Conservation (phyloP, 2,888 invertebrate species). For the Pyrrhosoma nymphula region DNA sequence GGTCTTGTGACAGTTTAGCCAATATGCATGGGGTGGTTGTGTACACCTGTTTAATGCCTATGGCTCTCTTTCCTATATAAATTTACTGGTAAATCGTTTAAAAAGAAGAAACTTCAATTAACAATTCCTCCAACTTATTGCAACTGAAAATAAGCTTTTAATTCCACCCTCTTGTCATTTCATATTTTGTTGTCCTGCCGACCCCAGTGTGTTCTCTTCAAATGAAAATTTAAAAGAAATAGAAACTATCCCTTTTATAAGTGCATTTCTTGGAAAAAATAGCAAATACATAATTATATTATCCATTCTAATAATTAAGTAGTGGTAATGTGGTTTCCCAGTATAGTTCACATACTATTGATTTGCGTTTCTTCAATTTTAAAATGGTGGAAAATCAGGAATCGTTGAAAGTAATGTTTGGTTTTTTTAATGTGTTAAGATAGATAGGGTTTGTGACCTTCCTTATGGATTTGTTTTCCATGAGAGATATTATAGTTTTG, state of each 20-base stretch:
- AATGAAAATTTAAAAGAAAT: slow-evolving; percentile 51
- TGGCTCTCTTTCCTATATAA: slow-evolving; percentile 48
- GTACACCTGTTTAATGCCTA: slow-evolving; percentile 43
- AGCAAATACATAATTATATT: not conserved
- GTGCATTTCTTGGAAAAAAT: slow-evolving; percentile 49
- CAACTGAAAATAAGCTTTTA: slow-evolving; percentile 35
- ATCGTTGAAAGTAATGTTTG: slow-evolving; percentile 34
- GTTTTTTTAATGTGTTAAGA: slow-evolving; percentile 36
- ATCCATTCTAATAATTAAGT: slow-evolving; percentile 53
- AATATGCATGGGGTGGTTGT: slow-evolving; percentile 53
- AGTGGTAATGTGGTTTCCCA: slow-evolving; percentile 30
- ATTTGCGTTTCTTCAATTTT: not conserved
- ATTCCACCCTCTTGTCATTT: slow-evolving; percentile 1
- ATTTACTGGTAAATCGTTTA: slow-evolving; percentile 38
- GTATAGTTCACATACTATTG: not conserved
- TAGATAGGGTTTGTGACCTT: slow-evolving; percentile 47
- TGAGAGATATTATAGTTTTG: slow-evolving; percentile 36
- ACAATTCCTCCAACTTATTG: slow-evolving; percentile 43
- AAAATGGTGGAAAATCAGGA: slow-evolving; percentile 34
- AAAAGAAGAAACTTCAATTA: slow-evolving; percentile 41
- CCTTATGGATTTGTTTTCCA: slow-evolving; percentile 38
- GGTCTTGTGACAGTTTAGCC: slow-evolving; percentile 54
- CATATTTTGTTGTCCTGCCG: slow-evolving; percentile 3
- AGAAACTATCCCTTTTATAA: not conserved
- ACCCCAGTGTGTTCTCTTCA: slow-evolving; percentile 28